A percentile compares a stretch with the other conserved stretches of the same genome.
Conservation (phyloP, 1,140 invertebrate species). For the Contarinia nasturtii region DNA sequence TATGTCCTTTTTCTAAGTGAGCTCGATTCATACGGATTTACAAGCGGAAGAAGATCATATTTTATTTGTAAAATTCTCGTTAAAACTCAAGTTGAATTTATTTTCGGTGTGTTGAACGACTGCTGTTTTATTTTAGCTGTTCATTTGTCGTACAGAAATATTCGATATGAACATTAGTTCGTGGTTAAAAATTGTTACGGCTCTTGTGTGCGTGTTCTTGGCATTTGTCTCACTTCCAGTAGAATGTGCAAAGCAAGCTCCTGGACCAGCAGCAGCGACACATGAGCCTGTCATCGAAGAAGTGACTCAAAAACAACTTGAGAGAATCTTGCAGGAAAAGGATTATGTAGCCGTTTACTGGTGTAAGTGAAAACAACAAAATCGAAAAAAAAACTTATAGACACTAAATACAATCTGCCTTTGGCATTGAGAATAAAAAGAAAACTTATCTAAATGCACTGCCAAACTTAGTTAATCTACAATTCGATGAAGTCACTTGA, state of each 20-base stretch:
- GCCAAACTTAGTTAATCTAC: no score
- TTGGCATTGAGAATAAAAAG: no score
- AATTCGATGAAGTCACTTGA: no score
- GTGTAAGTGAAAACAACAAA: slow-evolving; percentile 48
- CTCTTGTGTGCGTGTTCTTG: background rate
- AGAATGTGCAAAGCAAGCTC: background rate
- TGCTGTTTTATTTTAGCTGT: no score
- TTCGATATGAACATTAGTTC: slow-evolving; percentile 1
- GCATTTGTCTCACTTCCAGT: slow-evolving; percentile 2
- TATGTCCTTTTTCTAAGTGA: no score
- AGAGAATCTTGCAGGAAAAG: slow-evolving; percentile 60
- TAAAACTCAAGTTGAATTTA: no score
- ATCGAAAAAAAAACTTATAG: background rate
- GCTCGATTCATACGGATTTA: no score
- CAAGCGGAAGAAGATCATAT: no score
- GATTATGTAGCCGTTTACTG: slow-evolving; percentile 80
- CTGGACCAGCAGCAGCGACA: slow-evolving; percentile 10
- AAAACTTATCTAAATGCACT: no score
- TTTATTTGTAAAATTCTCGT: no score
- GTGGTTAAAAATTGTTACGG: background rate
- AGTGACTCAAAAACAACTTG: slow-evolving; percentile 67
- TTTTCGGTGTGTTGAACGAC: no score
- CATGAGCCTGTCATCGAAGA: slow-evolving; percentile 62
- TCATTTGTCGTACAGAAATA: background rate
- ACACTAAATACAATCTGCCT: background rate